These are phyloP conservation scores for Uropetala carovei DNA, from an alignment of 2,888 invertebrate species.

Conservation along the genomic window DNA sequence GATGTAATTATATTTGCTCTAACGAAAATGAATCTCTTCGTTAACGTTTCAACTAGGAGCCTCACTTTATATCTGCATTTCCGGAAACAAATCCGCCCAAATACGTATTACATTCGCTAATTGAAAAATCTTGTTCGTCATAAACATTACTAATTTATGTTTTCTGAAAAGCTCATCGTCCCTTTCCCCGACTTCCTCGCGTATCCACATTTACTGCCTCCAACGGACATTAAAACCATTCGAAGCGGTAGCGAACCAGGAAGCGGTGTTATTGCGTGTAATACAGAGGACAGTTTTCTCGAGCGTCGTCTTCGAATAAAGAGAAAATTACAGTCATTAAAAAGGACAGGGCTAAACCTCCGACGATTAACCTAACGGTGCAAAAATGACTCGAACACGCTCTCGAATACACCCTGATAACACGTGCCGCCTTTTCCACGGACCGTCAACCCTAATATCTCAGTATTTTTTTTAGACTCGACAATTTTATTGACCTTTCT, in stretches of 20 bases:
- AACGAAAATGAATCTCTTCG: too few species aligned
- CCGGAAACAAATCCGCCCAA: too few species aligned
- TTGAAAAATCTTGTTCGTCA: too few species aligned
- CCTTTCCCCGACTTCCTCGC: too few species aligned
- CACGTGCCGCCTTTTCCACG: neutral
- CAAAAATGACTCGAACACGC: neutral
- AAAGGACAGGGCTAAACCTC: neutral
- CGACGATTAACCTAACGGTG: slow-evolving; percentile 10
- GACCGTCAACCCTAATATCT: neutral
- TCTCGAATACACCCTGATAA: neutral
- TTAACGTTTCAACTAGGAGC: too few species aligned
- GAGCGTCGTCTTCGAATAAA: neutral
- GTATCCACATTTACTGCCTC: too few species aligned
- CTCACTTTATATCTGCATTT: too few species aligned
- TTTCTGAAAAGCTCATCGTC: too few species aligned
- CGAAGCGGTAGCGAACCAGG: neutral
- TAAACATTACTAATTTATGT: too few species aligned
- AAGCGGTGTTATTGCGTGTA: neutral
- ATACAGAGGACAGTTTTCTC: neutral
- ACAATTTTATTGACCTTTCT: neutral
- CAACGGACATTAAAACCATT: neutral
- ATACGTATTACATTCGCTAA: too few species aligned
- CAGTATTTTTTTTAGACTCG: neutral
- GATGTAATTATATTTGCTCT: too few species aligned
- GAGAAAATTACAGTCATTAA: neutral